Conservation (phyloP, 53 echinoderm and acorn worm species). For the Actinopyga echinites region DNA sequence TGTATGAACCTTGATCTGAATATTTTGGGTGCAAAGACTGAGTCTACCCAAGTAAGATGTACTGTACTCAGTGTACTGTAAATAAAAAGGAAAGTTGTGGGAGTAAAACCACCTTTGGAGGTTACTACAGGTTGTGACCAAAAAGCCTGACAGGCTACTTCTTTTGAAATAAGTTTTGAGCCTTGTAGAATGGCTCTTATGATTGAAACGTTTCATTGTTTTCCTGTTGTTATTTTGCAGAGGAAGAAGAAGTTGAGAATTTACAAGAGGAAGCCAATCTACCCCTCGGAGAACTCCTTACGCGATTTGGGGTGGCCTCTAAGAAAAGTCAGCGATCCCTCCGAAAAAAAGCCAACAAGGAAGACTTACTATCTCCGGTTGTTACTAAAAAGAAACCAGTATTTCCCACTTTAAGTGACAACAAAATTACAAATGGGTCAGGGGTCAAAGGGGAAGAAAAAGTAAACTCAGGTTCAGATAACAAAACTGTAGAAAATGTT, state of each 20-base stretch:
- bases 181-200: too few relatives aligned
- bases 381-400: slow-evolving; percentile 82
- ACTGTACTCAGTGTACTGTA: too few relatives aligned
- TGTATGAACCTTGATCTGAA: too few relatives aligned
- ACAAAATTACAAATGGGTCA: slow-evolving; percentile 6
- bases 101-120: too few relatives aligned
- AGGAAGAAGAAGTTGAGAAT: slow-evolving; percentile 80
- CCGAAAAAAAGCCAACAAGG: slow-evolving; percentile 72
- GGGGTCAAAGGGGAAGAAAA: neutral
- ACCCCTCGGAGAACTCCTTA: slow-evolving; percentile 87
- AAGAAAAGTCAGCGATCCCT: slow-evolving; percentile 70
- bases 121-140: too few relatives aligned
- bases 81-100: too few relatives aligned
- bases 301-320: slow-evolving; percentile 72
- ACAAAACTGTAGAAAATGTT: neutral
- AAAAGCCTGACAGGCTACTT: too few relatives aligned
- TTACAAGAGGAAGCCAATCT: slow-evolving; percentile 91
- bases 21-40: too few relatives aligned
- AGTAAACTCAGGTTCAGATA: neutral
- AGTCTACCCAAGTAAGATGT: too few relatives aligned
- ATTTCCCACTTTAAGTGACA: slow-evolving; percentile 50
- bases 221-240: slow-evolving; percentile 20
- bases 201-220: too few relatives aligned
- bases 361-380: slow-evolving; percentile 85
- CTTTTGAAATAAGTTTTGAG: too few relatives aligned